phyloP scores from a whole-genome alignment of 2,888 invertebrate genomes.

The Eilema depressum region DNA sequence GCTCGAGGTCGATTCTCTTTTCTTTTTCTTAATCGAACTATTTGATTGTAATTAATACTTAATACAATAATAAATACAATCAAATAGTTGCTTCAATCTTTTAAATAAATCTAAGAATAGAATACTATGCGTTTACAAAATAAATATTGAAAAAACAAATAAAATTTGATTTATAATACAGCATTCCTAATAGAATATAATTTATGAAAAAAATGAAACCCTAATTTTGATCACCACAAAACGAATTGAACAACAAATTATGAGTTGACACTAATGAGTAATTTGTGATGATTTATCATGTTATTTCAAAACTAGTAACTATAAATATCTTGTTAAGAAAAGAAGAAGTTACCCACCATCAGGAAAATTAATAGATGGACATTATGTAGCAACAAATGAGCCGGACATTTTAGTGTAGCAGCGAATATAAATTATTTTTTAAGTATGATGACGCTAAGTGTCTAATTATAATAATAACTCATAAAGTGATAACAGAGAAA shows the following conservation, averaged over 20 bases:
- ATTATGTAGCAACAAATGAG: slow-evolving; percentile 21
- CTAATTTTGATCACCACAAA: slow-evolving; percentile 19
- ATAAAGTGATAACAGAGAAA: neutral
- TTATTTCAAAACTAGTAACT: slow-evolving; percentile 35
- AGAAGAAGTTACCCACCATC: slow-evolving; percentile 14
- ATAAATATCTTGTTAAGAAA: slow-evolving; percentile 37
- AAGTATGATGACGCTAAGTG: slow-evolving; percentile 7
- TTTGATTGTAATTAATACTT: no score
- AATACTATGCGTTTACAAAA: neutral
- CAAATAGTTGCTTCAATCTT: no score
- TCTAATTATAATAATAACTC: neutral
- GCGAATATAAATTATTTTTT: slow-evolving; percentile 15
- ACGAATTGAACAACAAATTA: slow-evolving; percentile 40
- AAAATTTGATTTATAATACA: slow-evolving; percentile 10
- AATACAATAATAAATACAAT: no score
- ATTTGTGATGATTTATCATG: slow-evolving; percentile 46
- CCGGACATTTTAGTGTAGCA: slow-evolving; percentile 19
- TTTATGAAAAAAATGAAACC: slow-evolving; percentile 20
- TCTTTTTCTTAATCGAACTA: no score
- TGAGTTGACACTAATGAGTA: slow-evolving; percentile 48
- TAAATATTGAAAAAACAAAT: slow-evolving; percentile 12
- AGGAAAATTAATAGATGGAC: slow-evolving; percentile 23
- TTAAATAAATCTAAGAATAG: neutral
- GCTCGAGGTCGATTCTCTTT: no score
- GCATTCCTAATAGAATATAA: slow-evolving; percentile 11